phyloP scores from a whole-genome alignment of 2,113 vertebrate genomes.

The Tragelaphus imberbis region DNA sequence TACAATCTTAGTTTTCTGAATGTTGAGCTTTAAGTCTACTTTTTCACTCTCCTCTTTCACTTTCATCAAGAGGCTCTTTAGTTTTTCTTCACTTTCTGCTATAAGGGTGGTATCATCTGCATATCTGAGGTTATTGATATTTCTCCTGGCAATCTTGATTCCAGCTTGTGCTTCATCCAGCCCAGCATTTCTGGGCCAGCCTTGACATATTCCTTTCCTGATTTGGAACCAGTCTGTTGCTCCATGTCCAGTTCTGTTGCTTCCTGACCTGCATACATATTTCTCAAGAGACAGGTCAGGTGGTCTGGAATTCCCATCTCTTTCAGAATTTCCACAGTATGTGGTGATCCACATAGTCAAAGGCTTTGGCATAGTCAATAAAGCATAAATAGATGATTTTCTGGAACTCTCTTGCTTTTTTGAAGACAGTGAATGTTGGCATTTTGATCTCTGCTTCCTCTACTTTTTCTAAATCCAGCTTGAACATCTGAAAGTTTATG shows the following conservation, averaged over 20 bases:
- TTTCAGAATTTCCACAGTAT: neutral
- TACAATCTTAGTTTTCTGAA: neutral
- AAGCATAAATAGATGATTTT: neutral
- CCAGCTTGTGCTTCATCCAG: neutral
- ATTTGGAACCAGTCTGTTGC: neutral
- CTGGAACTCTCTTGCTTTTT: neutral
- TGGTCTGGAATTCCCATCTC: neutral
- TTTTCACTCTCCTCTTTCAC: neutral
- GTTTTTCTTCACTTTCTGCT: neutral
- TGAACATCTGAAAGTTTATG: neutral
- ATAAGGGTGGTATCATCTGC: neutral
- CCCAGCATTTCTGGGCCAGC: neutral
- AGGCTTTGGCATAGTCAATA: neutral
- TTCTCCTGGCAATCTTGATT: neutral
- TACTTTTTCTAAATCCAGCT: neutral
- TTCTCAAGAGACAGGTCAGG: neutral
- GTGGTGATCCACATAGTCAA: neutral
- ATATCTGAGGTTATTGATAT: neutral
- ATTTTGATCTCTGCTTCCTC: neutral
- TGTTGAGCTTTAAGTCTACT: neutral
- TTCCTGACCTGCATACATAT: neutral
- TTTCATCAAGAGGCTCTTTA: neutral
- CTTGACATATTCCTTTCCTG: rapidly evolving
- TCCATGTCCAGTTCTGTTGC: neutral
- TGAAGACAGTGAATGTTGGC: neutral